phyloP scores from a whole-genome alignment of 2,797 vertebrate genomes.

The Graptemys geographica region DNA sequence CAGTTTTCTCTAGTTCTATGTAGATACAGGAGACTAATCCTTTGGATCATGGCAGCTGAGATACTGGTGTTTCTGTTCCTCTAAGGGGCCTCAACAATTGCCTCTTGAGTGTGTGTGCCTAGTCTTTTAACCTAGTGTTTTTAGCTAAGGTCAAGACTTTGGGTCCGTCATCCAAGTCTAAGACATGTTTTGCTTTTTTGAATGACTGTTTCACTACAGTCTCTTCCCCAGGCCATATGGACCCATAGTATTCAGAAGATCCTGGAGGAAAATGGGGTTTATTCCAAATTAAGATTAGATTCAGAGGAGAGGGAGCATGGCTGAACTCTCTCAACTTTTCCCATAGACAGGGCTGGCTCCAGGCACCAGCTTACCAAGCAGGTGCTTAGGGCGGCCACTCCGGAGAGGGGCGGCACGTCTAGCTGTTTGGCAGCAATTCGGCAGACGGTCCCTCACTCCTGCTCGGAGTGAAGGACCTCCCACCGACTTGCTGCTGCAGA shows the following conservation, averaged over 20 bases:
- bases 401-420: too few relatives aligned
- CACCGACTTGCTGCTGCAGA: too few relatives aligned
- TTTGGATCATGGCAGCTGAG: neutral
- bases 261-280: neutral
- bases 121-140: neutral
- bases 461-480: too few relatives aligned
- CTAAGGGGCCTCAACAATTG: neutral
- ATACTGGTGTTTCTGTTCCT: neutral
- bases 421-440: too few relatives aligned
- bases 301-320: neutral
- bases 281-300: neutral
- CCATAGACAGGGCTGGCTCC: neutral
- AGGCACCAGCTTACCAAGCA: too few relatives aligned
- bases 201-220: neutral
- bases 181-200: neutral
- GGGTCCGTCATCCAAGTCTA: neutral
- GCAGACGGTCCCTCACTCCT: too few relatives aligned
- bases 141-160: neutral
- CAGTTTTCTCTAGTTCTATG: neutral
- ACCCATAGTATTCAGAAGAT: neutral
- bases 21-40: neutral
- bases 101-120: rapidly evolving
- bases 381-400: too few relatives aligned
- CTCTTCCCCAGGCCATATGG: neutral
- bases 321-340: neutral